These are phyloP conservation scores for Intoshia linei DNA, from an alignment of 1,140 invertebrate genomes.

Conservation along the genomic window DNA sequence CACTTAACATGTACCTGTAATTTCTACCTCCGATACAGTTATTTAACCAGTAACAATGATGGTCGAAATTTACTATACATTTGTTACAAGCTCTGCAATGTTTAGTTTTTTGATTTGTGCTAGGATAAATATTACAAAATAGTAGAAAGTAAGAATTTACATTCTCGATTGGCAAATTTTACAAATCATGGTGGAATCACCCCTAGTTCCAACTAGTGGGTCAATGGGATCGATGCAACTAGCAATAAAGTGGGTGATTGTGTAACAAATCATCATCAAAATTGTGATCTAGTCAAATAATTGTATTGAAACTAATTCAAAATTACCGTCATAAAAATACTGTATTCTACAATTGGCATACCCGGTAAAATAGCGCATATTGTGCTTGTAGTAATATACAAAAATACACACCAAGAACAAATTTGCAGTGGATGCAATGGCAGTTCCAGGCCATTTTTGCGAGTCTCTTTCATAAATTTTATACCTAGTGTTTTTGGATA, in stretches of 20 bases:
- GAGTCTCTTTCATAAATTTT: too few species aligned
- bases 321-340: too few species aligned
- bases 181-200: background rate
- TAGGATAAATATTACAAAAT: slow-evolving; percentile 8
- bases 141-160: background rate
- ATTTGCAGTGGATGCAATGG: too few species aligned
- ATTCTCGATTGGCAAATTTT: background rate
- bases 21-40: slow-evolving; percentile 66
- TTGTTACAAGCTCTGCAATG: slow-evolving; percentile 86
- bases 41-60: slow-evolving; percentile 85
- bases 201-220: slow-evolving; percentile 10
- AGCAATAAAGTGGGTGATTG: slow-evolving; percentile 37
- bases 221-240: slow-evolving; percentile 54
- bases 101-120: slow-evolving; percentile 31
- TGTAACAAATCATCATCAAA: too few species aligned
- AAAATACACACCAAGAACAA: too few species aligned
- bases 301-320: too few species aligned
- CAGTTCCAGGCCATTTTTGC: too few species aligned
- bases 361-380: too few species aligned
- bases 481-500: too few species aligned
- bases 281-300: too few species aligned
- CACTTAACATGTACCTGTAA: slow-evolving; percentile 29
- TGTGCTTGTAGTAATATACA: too few species aligned
- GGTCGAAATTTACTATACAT: slow-evolving; percentile 59
- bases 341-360: too few species aligned